phyloP scores from a whole-genome alignment of 2,888 invertebrate species.

The Eutolmus rufibarbis region DNA sequence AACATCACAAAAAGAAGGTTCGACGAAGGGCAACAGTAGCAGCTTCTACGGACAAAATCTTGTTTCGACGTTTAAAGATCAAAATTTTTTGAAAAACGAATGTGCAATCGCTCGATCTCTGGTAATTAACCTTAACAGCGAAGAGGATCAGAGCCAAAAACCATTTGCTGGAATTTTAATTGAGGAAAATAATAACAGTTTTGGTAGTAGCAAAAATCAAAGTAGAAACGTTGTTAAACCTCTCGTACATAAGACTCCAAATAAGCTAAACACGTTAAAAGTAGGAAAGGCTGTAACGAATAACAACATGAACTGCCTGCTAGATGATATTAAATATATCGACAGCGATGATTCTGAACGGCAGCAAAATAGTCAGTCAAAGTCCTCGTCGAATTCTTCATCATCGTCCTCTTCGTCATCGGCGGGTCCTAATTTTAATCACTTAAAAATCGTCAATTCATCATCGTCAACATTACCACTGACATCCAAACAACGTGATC shows the following conservation, averaged over 20 bases:
- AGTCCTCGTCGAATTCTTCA: background rate
- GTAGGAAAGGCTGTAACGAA: slow-evolving; percentile 34
- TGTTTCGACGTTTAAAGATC: slow-evolving; percentile 57
- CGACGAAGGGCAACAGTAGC: slow-evolving; percentile 53
- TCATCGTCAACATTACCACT: slow-evolving; percentile 45
- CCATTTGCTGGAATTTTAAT: slow-evolving; percentile 41
- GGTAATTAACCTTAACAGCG: slow-evolving; percentile 50
- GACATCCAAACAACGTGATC: slow-evolving; percentile 47
- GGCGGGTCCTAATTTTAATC: background rate
- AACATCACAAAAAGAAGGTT: background rate
- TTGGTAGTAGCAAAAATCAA: slow-evolving; percentile 42
- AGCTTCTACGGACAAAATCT: slow-evolving; percentile 53
- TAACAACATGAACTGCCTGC: slow-evolving; percentile 47
- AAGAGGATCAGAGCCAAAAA: slow-evolving; percentile 16
- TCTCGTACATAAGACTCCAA: slow-evolving; percentile 49
- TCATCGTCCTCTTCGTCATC: slow-evolving; percentile 4
- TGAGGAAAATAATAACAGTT: slow-evolving; percentile 46
- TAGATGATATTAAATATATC: slow-evolving; percentile 52
- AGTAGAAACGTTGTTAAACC: slow-evolving; percentile 46
- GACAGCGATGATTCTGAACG: slow-evolving; percentile 50
- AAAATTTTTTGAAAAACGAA: slow-evolving; percentile 59
- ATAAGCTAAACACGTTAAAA: slow-evolving; percentile 44
- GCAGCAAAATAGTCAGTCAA: slow-evolving; percentile 32
- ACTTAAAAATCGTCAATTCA: background rate
- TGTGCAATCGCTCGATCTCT: slow-evolving; percentile 61